Evolutionary conservation across 2,888 invertebrate species (phyloP).

Genomic region (Epistrophella euchroma): DNA sequence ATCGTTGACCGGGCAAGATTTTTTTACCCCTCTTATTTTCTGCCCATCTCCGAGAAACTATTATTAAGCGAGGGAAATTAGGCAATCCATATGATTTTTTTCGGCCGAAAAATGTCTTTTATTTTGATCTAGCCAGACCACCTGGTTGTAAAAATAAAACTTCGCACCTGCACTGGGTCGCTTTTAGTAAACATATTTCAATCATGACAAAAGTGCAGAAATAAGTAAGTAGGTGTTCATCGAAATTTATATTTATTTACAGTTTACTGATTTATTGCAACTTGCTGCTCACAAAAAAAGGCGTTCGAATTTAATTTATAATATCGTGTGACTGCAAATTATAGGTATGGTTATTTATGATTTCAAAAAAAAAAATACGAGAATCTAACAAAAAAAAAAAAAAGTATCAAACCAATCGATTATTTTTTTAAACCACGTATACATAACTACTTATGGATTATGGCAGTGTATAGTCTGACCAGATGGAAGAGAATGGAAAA

Average conservation of each 20-base stretch:
- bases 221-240: conserved; percentile 32
- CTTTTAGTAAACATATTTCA: not conserved
- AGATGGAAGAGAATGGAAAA: conserved; percentile 19
- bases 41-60: too few species aligned
- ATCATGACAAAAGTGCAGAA: conserved; percentile 10
- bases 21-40: too few species aligned
- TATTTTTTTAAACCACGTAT: not conserved
- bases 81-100: not conserved
- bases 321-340: not conserved
- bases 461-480: not conserved
- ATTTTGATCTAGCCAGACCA: not conserved
- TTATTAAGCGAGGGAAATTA: too few species aligned
- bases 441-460: not conserved
- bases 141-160: not conserved
- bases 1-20: too few species aligned
- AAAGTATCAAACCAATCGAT: conserved; percentile 1
- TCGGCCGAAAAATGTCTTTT: not conserved
- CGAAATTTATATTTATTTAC: conserved; percentile 38
- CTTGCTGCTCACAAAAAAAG: conserved; percentile 22
- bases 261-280: conserved; percentile 30
- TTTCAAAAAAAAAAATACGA: not conserved
- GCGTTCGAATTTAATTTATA: conserved; percentile 41
- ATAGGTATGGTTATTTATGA: not conserved
- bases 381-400: not conserved
- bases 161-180: not conserved